Evolutionary conservation across 2,888 invertebrate species (phyloP).

Genomic region (Volucella inanis): DNA sequence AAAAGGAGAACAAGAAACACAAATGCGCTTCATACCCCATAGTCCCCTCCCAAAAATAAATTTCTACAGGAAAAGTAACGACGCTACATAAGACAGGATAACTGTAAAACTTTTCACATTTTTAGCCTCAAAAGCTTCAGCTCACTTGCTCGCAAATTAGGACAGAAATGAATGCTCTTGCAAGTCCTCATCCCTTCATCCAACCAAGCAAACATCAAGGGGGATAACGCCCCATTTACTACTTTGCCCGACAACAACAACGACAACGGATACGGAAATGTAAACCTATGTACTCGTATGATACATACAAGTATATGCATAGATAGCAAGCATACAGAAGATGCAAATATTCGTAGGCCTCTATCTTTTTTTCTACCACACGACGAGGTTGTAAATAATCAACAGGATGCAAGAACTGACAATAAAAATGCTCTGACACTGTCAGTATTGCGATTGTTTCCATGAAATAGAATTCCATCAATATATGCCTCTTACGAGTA

Average conservation of each 20-base stretch:
- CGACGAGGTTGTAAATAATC: constrained; percentile 26
- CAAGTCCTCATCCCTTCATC: constrained; percentile 17
- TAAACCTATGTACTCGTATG: too few relatives aligned
- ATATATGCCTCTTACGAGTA: neutral
- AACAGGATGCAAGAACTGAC: constrained; percentile 13
- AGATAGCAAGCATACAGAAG: constrained; percentile 27
- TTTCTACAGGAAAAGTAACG: constrained; percentile 44
- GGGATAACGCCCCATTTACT: constrained; percentile 64
- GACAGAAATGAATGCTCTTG: constrained; percentile 46
- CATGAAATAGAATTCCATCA: constrained; percentile 2
- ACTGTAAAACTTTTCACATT: constrained; percentile 66
- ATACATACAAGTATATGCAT: constrained; percentile 40
- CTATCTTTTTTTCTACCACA: constrained; percentile 41
- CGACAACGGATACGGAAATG: constrained; percentile 51
- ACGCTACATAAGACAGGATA: constrained; percentile 53
- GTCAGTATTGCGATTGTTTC: neutral
- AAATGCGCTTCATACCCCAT: constrained; percentile 21
- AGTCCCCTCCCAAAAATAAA: constrained; percentile 19
- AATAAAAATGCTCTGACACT: neutral
- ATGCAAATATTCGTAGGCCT: constrained; percentile 30
- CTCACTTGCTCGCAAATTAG: constrained; percentile 48
- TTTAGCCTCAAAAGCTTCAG: constrained; percentile 64
- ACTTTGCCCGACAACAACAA: constrained; percentile 12
- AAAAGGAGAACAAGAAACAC: constrained; percentile 38
- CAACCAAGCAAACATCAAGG: constrained; percentile 58